Base-by-base conservation (phyloP, 1,140 invertebrate genomes). In the Drosophila setifemur region DNA sequence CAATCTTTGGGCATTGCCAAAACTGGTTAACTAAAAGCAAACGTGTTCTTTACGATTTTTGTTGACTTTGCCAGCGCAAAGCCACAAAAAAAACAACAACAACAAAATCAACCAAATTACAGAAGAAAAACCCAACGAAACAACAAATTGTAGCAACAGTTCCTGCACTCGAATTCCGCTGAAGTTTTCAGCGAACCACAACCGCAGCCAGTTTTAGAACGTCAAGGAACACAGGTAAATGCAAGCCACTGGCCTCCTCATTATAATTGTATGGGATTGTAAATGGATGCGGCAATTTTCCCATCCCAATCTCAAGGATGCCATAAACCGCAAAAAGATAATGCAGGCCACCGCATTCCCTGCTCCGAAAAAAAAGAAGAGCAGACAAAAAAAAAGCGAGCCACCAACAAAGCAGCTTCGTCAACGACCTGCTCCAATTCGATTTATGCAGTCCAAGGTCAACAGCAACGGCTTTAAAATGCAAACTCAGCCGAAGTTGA, bases 21-120 rank as follows among this genome's bases (percentile, higher is more conserved):
- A 83, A 83, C 79, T 58, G 81, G 79, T 83, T 83, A 79, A 85
- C 79, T 79, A 68, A 86, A 83, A 85, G 81, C 79, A 83, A 83
- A 83, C 79, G 79, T 83, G 79, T 83, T 83, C 79, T 83, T 85
- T 83, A 54, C 58, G 54, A 47, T 60, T 78, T 57, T 73, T 78
- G 68, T 82, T 82, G 69, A 78, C 74, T 85, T 83, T 85, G 74
- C 79, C 73, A 71, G 69, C 74, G 69, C 78, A 74, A 79, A 83
- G 63, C 57, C 57, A 61, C 44, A 5, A 2, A 23, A 5, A 5
- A 50, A 71, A 58, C 52, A n/a, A n/a, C n/a, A n/a, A n/a, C 49
- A 73, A 83, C 40, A 71, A 85, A 83, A 23, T 78, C 70, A 85
- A 33, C 63, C 44, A 37, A 47, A 42, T 37, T 37, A 37, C 12